These are phyloP conservation scores for Daboia siamensis DNA, from an alignment of 2,113 vertebrate genomes.

Conservation along the genomic window DNA sequence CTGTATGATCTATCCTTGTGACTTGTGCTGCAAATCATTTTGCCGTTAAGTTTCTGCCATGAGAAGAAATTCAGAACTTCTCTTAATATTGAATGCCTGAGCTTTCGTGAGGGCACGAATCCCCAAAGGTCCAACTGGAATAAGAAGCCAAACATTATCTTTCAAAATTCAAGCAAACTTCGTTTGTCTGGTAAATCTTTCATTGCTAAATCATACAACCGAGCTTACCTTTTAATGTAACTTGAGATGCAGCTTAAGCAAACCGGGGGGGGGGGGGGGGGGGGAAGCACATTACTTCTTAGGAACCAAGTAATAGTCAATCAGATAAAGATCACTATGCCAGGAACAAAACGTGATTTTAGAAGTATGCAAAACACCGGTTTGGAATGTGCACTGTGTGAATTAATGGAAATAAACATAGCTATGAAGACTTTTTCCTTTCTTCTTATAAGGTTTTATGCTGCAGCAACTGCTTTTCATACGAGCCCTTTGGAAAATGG, in stretches of 20 bases:
- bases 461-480: conserved; percentile 13
- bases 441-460: background rate
- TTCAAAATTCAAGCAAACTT: conserved; percentile 19
- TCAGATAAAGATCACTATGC: conserved; percentile 23
- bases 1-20: background rate
- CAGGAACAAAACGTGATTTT: conserved; percentile 14
- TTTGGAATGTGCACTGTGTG: conserved; percentile 14
- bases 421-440: background rate
- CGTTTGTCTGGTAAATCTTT: conserved; percentile 46
- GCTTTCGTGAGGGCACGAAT: conserved; percentile 10
- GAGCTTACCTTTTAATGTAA: conserved; percentile 58
- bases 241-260: conserved; percentile 58
- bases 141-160: conserved; percentile 12
- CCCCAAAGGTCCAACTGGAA: background rate
- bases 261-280: conserved; percentile 49
- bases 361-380: conserved; percentile 20
- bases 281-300: conserved; percentile 71
- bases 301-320: conserved; percentile 74
- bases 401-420: conserved; percentile 26
- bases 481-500: background rate
- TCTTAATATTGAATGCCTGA: background rate
- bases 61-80: background rate
- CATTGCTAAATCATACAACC: conserved; percentile 47
- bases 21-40: background rate
- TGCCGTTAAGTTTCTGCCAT: background rate